Base-by-base conservation (phyloP, 2,113 vertebrate genomes). In the Pandion haliaetus region DNA sequence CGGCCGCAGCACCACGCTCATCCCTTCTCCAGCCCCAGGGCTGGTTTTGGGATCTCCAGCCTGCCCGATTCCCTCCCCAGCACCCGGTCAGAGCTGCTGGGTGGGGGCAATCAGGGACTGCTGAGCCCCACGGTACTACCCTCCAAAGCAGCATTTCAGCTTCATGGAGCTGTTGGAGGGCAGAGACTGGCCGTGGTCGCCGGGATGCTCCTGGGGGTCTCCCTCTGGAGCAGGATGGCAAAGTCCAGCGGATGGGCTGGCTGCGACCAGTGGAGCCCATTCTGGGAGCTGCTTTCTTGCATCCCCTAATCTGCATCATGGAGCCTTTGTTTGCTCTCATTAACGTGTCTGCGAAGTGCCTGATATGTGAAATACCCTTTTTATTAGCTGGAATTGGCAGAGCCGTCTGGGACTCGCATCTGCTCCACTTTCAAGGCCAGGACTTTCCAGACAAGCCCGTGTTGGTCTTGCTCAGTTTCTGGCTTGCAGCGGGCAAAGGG, bases 281-380 rank as follows among this genome's bases (percentile, higher is more conserved):
- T 40, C 65, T 44, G 52, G 52, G 67, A 71, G 42, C 47, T 36
- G n/a, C 65, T 65, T 77, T 16, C 45, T 69, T 34, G 20, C 77
- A 19, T 44, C 44, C 44, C 31, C 52, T 72, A 12, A 65, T 91
- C 65, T 82, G 78, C 86, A 82, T 57, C 42, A 2, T 5, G 0
- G 65, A 73, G 79, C 70, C 74, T 93, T 81, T 80, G 52, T 93
- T 86, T 82, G 95, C 70, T 90, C 88, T 92, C 91, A 80, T 96
- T 94, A 94, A 92, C 20, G n/a, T 26, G 50, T 82, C 90, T 67
- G 83, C 4, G 1, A 88, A 96, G 79, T 49, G 83, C 74, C 86
- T 90, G 88, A 94, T 50, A 83, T 90, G 91, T 79, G 79, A 95
- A 97, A 96, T 88, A 85, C 44, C 82, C 63, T 91, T 84, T 82